Percentiles rank a stretch among this genome's conserved stretches.
These are phyloP conservation scores for Cotesia glomerata DNA, from an alignment of 1,140 invertebrate species.

Conservation along the genomic window DNA sequence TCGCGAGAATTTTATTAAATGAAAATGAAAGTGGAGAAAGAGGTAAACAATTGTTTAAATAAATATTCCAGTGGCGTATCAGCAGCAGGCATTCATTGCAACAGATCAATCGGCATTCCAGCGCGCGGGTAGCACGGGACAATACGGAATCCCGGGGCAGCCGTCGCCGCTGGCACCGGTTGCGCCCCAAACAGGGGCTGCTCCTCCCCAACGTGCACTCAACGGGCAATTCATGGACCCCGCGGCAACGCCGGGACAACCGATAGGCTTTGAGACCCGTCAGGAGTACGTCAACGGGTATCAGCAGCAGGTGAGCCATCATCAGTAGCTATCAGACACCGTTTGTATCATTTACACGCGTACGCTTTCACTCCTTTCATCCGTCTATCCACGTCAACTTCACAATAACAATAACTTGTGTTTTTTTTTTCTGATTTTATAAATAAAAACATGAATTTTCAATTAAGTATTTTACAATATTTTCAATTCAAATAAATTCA, in stretches of 20 bases:
- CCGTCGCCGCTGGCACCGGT: conserved; percentile 56
- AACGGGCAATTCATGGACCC: conserved; percentile 64
- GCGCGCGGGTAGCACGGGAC: conserved; percentile 57
- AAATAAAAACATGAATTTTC: no score
- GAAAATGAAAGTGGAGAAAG: neutral
- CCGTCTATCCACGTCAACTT: no score
- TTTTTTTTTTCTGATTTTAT: no score
- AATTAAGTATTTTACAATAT: no score
- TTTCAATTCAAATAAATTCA: no score
- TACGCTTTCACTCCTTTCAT: no score
- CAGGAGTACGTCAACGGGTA: conserved; percentile 63
- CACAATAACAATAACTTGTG: no score
- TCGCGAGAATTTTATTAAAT: no score
- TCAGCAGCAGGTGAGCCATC: conserved; percentile 58
- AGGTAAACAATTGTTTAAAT: neutral
- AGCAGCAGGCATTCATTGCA: conserved; percentile 61
- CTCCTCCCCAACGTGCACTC: conserved; percentile 55
- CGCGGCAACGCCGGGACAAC: conserved; percentile 50
- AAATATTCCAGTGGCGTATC: conserved; percentile 56
- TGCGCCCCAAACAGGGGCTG: conserved; percentile 49
- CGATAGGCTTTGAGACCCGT: conserved; percentile 55
- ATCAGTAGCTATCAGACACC: neutral
- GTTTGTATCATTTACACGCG: no score
- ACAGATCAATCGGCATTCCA: conserved; percentile 62
- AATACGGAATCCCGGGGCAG: conserved; percentile 60